phyloP scores from a whole-genome alignment of 2,797 vertebrate genomes.

The Amblyopsis hoosieri region DNA sequence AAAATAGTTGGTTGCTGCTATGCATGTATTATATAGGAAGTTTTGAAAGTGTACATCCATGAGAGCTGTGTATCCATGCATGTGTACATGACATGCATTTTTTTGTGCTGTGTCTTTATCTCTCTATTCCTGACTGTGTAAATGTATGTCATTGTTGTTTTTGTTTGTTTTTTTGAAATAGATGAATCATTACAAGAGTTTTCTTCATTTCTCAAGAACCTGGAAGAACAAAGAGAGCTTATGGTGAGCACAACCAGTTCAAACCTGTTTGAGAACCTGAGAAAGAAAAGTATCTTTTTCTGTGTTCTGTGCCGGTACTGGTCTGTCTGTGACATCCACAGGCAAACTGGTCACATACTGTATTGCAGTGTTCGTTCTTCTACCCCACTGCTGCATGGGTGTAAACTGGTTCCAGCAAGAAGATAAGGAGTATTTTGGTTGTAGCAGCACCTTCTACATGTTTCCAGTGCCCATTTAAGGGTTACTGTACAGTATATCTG shows the following conservation, averaged over 20 bases:
- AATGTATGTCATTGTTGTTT: constrained; percentile 4
- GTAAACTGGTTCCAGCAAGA: constrained; percentile 9
- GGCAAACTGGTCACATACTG: constrained; percentile 39
- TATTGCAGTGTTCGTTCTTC: constrained; percentile 41
- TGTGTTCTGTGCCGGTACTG: neutral
- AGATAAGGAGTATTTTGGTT: constrained; percentile 18
- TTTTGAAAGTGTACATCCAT: neutral
- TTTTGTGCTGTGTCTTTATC: constrained; percentile 29
- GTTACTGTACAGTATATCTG: constrained; percentile 31
- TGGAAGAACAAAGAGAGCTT: constrained; percentile 97
- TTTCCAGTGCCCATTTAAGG: constrained; percentile 41
- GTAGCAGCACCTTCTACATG: constrained; percentile 19
- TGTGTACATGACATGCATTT: neutral
- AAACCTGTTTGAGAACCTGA: constrained; percentile 36
- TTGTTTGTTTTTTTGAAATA: constrained; percentile 50
- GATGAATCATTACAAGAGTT: constrained; percentile 97
- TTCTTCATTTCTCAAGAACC: constrained; percentile 90
- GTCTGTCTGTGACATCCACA: constrained; percentile 16
- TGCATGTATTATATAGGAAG: too few relatives aligned
- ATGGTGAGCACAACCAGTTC: constrained; percentile 84
- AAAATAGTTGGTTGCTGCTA: too few relatives aligned
- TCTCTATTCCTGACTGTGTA: constrained; percentile 3
- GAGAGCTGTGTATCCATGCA: neutral
- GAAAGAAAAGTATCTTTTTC: constrained; percentile 27
- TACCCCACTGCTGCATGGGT: constrained; percentile 1